Evolutionary conservation across 2,888 invertebrate species (phyloP).

Genomic region (Megamerina dolium): DNA sequence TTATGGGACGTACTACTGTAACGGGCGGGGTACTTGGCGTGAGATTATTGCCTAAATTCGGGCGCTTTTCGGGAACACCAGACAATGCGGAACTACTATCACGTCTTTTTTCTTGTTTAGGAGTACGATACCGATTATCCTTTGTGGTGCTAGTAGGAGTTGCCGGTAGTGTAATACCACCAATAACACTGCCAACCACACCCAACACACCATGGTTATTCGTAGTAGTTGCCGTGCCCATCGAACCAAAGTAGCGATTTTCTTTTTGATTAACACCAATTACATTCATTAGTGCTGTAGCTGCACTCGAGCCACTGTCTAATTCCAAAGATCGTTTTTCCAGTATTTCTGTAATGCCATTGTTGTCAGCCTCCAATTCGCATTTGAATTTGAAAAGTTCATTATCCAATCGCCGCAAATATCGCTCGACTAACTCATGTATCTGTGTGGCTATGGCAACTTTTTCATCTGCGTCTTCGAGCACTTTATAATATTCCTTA

Average conservation of each 20-base stretch:
- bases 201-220: conserved; percentile 26
- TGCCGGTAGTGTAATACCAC: conserved; percentile 21
- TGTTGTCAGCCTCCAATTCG: conserved; percentile 97
- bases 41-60: conserved; percentile 30
- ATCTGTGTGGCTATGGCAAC: conserved; percentile 89
- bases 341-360: conserved; percentile 91
- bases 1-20: conserved; percentile 38
- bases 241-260: conserved; percentile 59
- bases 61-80: conserved; percentile 38
- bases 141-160: conserved; percentile 23
- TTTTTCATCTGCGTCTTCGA: conserved; percentile 96
- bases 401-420: conserved; percentile 75
- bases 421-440: conserved; percentile 90
- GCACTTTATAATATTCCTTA: conserved; percentile 81
- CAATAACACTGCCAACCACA: conserved; percentile 16
- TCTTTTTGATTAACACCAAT: conserved; percentile 69
- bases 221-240: conserved; percentile 26
- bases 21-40: conserved; percentile 29
- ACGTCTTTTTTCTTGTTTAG: conserved; percentile 68
- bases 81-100: conserved; percentile 56
- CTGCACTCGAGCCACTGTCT: conserved; percentile 55
- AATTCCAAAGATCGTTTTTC: conserved; percentile 90
- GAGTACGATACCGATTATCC: conserved; percentile 52
- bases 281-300: conserved; percentile 45
- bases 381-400: conserved; percentile 97